Conservation (phyloP, 2,113 vertebrate species). For the Dinomys branickii region DNA sequence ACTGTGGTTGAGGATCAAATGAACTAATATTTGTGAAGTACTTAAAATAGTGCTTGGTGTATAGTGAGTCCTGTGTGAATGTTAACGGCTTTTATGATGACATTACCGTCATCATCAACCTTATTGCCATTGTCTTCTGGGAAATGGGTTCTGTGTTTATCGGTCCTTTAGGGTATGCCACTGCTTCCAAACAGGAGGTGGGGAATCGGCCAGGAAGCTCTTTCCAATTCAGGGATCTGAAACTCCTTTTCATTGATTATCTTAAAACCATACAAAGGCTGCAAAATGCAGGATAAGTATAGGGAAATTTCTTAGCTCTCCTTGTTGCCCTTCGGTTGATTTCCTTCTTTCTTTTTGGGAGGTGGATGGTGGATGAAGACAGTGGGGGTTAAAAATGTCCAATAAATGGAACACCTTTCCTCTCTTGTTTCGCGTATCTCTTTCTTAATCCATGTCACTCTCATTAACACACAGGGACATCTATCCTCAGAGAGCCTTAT, state of each 20-base stretch:
- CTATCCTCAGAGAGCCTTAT: constrained; percentile 17
- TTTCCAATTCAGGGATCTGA: constrained; percentile 16
- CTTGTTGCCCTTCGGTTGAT: not conserved
- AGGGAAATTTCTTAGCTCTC: not conserved
- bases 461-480: not conserved
- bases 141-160: not conserved
- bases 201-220: not conserved
- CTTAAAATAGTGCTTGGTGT: not conserved
- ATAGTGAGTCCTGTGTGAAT: not conserved
- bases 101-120: too few relatives aligned
- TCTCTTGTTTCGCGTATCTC: not conserved
- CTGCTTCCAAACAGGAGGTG: not conserved
- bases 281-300: not conserved
- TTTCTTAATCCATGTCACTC: constrained; percentile 26
- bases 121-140: not conserved
- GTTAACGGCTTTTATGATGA: not conserved
- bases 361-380: not conserved
- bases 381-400: not conserved
- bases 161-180: not conserved
- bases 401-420: constrained; percentile 30
- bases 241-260: not conserved
- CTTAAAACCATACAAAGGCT: not conserved
- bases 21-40: not conserved
- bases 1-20: not conserved
- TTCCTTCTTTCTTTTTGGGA: not conserved